phyloP scores from a whole-genome alignment of 1,140 invertebrate genomes.

The Drosophila watanabei region DNA sequence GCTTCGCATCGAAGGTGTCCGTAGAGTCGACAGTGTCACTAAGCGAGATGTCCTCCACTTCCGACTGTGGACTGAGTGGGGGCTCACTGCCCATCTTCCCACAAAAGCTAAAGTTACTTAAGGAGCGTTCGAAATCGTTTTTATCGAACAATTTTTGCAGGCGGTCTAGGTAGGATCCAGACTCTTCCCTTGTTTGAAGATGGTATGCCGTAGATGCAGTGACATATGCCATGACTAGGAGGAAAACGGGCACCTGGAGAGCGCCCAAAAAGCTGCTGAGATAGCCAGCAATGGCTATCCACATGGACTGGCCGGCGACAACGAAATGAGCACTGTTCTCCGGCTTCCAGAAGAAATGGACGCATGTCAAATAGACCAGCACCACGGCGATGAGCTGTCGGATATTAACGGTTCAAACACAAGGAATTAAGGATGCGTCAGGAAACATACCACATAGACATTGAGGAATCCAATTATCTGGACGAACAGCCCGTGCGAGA shows the following conservation, averaged over 20 bases:
- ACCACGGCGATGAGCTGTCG: constrained; percentile 86
- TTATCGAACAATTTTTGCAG: constrained; percentile 69
- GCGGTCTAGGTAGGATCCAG: constrained; percentile 62
- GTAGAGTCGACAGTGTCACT: constrained; percentile 77
- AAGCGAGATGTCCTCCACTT: constrained; percentile 77
- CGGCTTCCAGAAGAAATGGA: constrained; percentile 87
- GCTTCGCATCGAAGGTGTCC: constrained; percentile 63
- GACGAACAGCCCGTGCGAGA: constrained; percentile 83
- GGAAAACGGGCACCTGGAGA: constrained; percentile 87
- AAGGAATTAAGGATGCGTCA: not conserved
- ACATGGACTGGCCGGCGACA: constrained; percentile 87
- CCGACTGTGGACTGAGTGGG: constrained; percentile 49
- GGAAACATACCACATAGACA: constrained; percentile 84
- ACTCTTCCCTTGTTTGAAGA: constrained; percentile 66
- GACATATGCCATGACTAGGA: constrained; percentile 82
- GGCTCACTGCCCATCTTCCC: constrained; percentile 46
- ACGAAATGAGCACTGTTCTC: constrained; percentile 87
- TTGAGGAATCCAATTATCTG: constrained; percentile 86
- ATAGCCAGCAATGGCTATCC: constrained; percentile 88
- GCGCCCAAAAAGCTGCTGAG: constrained; percentile 87
- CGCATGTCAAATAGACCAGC: constrained; percentile 86
- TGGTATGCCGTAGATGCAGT: constrained; percentile 87
- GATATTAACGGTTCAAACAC: not conserved
- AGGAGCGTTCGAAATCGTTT: constrained; percentile 68
- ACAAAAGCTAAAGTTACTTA: constrained; percentile 66